Conservation (phyloP, 2,797 vertebrate species). For the Artibeus lituratus region DNA sequence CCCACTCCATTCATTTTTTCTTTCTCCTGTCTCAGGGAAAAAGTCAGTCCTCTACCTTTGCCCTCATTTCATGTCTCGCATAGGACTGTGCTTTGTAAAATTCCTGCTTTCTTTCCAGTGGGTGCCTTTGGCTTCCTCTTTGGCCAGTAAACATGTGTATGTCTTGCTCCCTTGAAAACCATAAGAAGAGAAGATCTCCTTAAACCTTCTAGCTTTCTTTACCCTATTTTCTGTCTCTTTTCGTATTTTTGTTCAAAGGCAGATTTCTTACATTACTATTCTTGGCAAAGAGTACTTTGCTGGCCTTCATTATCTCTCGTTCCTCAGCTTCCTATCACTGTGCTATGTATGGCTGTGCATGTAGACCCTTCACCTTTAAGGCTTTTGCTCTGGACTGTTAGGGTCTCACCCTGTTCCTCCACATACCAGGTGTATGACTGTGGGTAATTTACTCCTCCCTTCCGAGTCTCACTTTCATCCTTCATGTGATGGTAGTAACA, state of each 20-base stretch:
- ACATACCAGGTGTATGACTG: background rate
- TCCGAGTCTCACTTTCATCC: background rate
- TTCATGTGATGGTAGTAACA: background rate
- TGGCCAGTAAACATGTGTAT: background rate
- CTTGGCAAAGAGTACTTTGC: background rate
- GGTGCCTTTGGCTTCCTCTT: background rate
- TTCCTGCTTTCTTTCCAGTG: background rate
- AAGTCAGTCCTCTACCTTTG: background rate
- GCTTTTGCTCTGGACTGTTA: background rate
- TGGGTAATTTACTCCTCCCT: background rate
- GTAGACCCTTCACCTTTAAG: background rate
- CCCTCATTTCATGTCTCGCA: background rate
- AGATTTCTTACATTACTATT: background rate
- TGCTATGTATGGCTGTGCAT: background rate
- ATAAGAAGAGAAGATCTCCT: background rate
- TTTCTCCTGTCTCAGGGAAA: background rate
- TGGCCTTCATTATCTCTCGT: background rate
- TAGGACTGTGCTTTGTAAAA: background rate
- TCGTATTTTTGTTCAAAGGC: background rate
- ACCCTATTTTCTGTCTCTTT: background rate
- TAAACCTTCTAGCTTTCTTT: background rate
- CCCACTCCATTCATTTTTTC: background rate
- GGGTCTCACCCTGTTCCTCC: background rate
- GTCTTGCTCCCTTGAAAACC: background rate
- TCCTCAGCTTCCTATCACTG: background rate